Base-by-base conservation (phyloP, 2,888 invertebrate genomes). In the Scotopteryx bipunctaria region DNA sequence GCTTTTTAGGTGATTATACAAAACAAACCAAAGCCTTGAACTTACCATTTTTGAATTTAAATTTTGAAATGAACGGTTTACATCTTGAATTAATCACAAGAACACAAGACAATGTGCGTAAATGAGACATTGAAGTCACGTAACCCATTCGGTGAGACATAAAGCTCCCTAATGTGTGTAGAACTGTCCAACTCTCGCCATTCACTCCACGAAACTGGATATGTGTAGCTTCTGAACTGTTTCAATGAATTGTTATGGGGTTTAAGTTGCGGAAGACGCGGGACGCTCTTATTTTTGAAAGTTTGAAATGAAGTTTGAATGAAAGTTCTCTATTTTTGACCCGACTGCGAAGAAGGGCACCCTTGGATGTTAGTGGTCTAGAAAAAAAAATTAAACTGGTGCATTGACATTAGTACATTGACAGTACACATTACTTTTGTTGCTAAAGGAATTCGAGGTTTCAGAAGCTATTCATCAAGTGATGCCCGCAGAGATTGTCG, bases 111-210 rank as follows among this genome's bases (percentile, higher is more conserved):
- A 66, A 64, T 51, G 51, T 51, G 54, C 49, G 68, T 73, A 70
- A 78, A 73, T 78, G 77, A 81, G 72, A 76, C 73, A 75, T 74
- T 75, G 73, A 69, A 81, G 78, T 77, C 84, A 83, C 85, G 83
- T 83, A 78, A 67, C 72, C 77, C 74, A 80, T 81, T 82, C 70
- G 68, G 73, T 67, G 67, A 72, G 75, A 79, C 78, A 81, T 80
- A 85, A 85, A 85, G 80, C 79, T 78, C 73, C 69, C 67, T 81
- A 83, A 85, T 79, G 83, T 74, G 75, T 69, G 71, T 71, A 71
- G 71, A 83, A 83, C 78, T 83, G 80, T 81, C 81, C 77, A 84
- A 86, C 81, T 84, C 76, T 57, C 62, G 66, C 80, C 79, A 77
- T 85, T 82, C 71, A 66, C 71, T 64, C 67, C 67, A 68, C 74